A percentile compares a stretch with the other conserved stretches of the same genome.
phyloP scores from a whole-genome alignment of 1,140 invertebrate species.

The Coenobita brevimanus region DNA sequence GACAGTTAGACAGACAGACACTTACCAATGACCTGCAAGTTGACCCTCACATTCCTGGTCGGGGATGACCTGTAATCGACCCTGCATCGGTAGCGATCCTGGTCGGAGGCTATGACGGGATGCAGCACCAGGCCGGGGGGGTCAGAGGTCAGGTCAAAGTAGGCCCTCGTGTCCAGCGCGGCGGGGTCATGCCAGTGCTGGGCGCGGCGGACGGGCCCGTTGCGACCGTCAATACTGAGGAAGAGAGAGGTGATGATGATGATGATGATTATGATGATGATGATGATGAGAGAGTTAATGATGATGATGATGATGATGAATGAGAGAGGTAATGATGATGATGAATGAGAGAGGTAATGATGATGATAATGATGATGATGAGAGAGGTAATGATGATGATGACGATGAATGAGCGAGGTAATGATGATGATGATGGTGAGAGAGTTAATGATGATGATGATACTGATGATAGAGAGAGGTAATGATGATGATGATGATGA shows the following conservation, averaged over 20 bases:
- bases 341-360: not conserved
- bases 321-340: not conserved
- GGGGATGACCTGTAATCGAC: slow-evolving; percentile 74
- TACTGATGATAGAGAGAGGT: not conserved
- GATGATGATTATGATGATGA: too few species aligned
- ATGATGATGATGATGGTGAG: too few species aligned
- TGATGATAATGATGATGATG: too few species aligned
- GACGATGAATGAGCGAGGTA: too few species aligned
- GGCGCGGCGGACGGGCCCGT: slow-evolving; percentile 24
- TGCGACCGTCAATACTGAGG: slow-evolving; percentile 49
- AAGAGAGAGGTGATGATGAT: not conserved
- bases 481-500: too few species aligned
- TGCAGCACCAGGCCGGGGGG: slow-evolving; percentile 39
- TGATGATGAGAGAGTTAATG: too few species aligned
- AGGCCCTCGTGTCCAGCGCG: slow-evolving; percentile 15
- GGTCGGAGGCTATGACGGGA: slow-evolving; percentile 19
- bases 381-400: too few species aligned
- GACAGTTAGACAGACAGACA: not conserved
- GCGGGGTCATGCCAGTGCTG: slow-evolving; percentile 35
- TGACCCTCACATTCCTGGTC: slow-evolving; percentile 73
- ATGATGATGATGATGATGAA: not conserved
- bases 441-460: too few species aligned
- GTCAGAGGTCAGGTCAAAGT: slow-evolving; percentile 40
- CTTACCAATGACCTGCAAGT: slow-evolving; percentile 73
- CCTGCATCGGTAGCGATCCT: slow-evolving; percentile 72